Percentiles rank a stretch among this genome's conserved stretches.
Conservation (phyloP, 2,888 invertebrate species). For the Cosmia pyralina region DNA sequence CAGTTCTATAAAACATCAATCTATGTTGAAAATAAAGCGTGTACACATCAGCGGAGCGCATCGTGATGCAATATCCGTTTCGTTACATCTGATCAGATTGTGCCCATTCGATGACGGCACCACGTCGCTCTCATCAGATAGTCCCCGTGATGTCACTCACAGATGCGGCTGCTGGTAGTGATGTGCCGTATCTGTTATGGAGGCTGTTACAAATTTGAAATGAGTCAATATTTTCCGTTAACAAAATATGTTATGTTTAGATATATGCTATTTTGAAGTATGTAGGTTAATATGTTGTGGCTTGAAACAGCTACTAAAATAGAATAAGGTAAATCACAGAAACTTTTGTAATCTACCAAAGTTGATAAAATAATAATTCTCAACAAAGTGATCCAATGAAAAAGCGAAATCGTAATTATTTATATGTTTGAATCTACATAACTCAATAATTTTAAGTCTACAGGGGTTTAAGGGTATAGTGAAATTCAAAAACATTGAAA, state of each 20-base stretch:
- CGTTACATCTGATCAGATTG: constrained; percentile 69
- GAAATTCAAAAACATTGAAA: background rate
- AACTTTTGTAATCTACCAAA: background rate
- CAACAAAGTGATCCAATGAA: background rate
- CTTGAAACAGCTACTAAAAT: background rate
- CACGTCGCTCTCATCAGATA: constrained; percentile 31
- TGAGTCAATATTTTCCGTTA: background rate
- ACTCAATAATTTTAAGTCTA: too few relatives aligned
- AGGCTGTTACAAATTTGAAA: constrained; percentile 3
- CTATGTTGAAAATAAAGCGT: constrained; percentile 29
- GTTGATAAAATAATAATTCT: background rate
- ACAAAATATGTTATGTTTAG: background rate
- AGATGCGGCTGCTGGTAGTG: constrained; percentile 7
- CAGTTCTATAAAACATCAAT: background rate
- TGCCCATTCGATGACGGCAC: constrained; percentile 41
- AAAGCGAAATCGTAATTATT: background rate
- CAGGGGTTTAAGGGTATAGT: too few relatives aligned
- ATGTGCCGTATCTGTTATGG: background rate
- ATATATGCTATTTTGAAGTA: background rate
- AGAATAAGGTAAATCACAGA: too few relatives aligned
- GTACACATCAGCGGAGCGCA: constrained; percentile 34
- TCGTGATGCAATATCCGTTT: constrained; percentile 69
- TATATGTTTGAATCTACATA: background rate
- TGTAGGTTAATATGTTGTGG: background rate
- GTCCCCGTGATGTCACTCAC: constrained; percentile 43